Evolutionary conservation across 2,113 vertebrate genomes (phyloP).

Genomic region (Pituophis catenifer): DNA sequence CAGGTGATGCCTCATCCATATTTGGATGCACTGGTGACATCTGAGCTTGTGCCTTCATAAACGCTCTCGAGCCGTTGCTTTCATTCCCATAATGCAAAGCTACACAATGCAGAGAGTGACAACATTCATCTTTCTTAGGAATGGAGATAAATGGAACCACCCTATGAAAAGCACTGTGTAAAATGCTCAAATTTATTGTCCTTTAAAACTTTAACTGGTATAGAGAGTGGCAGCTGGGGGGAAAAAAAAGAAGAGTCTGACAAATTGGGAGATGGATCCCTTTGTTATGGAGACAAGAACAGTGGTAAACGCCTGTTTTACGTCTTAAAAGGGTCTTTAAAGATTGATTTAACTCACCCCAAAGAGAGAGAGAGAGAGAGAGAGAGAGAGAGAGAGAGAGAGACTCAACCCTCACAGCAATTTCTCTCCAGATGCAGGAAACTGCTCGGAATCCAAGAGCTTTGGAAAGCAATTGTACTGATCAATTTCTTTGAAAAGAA

Average conservation of each 20-base stretch:
- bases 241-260: conserved; percentile 53
- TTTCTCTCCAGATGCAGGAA: conserved; percentile 65
- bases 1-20: conserved; percentile 64
- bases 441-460: conserved; percentile 45
- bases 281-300: conserved; percentile 59
- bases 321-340: conserved; percentile 64
- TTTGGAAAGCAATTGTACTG: conserved; percentile 62
- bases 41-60: conserved; percentile 63
- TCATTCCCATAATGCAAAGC: conserved; percentile 55
- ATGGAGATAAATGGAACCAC: conserved; percentile 66
- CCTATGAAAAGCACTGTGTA: conserved; percentile 61
- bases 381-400: not conserved
- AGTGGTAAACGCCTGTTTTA: conserved; percentile 58
- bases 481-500: conserved; percentile 58
- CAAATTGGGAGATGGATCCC: conserved; percentile 53
- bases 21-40: conserved; percentile 66
- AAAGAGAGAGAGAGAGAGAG: conserved; percentile 10
- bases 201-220: conserved; percentile 67
- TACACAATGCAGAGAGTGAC: conserved; percentile 57
- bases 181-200: conserved; percentile 64
- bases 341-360: conserved; percentile 58
- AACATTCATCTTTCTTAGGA: conserved; percentile 65
- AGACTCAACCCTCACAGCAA: not conserved
- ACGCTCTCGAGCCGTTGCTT: conserved; percentile 63
- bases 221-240: conserved; percentile 56